Evolutionary conservation across 2,113 vertebrate species (phyloP).

Genomic region (Calidris pugnax): DNA sequence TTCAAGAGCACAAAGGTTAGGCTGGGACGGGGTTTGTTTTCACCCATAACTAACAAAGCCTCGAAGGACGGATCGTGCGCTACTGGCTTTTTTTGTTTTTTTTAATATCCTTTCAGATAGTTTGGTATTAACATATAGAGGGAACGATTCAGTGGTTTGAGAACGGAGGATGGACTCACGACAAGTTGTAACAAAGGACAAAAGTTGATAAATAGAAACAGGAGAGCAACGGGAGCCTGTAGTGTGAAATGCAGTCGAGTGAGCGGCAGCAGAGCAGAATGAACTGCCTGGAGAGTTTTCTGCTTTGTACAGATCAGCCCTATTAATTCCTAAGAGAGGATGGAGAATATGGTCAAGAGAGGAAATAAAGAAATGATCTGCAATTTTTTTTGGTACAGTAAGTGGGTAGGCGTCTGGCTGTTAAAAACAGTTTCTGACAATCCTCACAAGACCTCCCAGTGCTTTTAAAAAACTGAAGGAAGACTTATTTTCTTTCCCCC

Average conservation of each 20-base stretch:
- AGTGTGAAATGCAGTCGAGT: background rate
- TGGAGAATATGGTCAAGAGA: background rate
- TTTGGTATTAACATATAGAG: background rate
- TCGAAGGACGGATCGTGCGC: background rate
- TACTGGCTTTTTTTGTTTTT: background rate
- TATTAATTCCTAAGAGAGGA: slow-evolving; percentile 11
- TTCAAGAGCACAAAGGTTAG: slow-evolving; percentile 12
- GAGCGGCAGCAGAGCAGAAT: slow-evolving; percentile 9
- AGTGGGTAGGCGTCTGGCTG: background rate
- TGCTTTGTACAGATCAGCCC: background rate
- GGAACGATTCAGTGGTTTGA: background rate
- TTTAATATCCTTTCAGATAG: background rate
- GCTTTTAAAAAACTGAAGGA: background rate
- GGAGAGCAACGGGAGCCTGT: background rate
- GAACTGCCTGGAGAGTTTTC: slow-evolving; percentile 14
- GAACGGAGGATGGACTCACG: background rate
- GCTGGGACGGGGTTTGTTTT: background rate
- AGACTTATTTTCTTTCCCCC: background rate
- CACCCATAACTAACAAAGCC: background rate
- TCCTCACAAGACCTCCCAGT: background rate
- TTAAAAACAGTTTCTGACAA: background rate
- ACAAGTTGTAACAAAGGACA: background rate
- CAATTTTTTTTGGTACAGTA: background rate
- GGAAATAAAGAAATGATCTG: background rate
- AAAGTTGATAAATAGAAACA: background rate